Conservation (phyloP, 2,113 vertebrate genomes). For the Apodemus sylvaticus region DNA sequence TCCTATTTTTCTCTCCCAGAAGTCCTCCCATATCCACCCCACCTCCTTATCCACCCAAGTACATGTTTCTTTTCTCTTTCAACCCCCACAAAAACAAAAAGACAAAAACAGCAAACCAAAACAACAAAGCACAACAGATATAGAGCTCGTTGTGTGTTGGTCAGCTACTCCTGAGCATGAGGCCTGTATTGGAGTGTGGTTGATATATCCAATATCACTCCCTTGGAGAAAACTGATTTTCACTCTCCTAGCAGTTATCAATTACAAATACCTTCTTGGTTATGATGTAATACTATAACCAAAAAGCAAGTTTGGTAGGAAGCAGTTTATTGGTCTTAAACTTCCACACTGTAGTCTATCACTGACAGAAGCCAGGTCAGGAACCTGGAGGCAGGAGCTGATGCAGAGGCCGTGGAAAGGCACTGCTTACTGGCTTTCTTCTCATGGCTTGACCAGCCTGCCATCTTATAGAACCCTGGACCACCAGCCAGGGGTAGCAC, state of each 20-base stretch:
- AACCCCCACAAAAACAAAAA: background rate
- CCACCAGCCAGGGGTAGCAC: background rate
- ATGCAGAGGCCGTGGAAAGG: background rate
- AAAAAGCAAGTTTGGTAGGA: background rate
- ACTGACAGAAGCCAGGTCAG: background rate
- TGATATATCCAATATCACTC: background rate
- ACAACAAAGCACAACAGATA: background rate
- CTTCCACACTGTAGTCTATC: background rate
- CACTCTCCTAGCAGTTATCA: background rate
- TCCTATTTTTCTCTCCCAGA: background rate
- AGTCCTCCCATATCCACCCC: background rate
- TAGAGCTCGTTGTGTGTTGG: background rate
- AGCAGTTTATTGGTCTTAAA: background rate
- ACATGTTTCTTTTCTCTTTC: background rate
- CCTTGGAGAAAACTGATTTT: background rate
- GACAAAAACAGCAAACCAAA: background rate
- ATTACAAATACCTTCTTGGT: background rate
- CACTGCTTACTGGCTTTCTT: background rate
- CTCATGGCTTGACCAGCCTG: background rate
- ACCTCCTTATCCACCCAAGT: background rate
- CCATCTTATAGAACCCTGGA: background rate
- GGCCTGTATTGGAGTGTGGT: background rate
- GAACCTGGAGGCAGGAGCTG: background rate
- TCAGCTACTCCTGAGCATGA: background rate
- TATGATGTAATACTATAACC: background rate